Base-by-base conservation (phyloP, 2,797 vertebrate genomes). In the Gymnoscopelus braueri region DNA sequence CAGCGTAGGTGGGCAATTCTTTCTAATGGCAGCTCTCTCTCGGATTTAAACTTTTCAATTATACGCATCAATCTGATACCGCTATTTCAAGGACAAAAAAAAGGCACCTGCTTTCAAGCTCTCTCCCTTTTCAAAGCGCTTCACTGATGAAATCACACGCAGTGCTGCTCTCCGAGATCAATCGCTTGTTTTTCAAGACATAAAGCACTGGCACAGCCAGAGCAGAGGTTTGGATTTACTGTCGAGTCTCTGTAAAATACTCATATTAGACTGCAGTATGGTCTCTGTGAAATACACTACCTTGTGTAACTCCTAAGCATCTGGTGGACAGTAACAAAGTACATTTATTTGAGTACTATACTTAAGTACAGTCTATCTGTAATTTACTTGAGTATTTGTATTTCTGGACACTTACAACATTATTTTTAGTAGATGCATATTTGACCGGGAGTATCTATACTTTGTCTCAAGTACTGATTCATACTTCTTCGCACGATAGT, bases 131-230 rank as follows among this genome's bases (percentile, higher is more conserved):
- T 72, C 32, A 19, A 13, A 69, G 59, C 24, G 60, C 54, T 72
- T 76, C 35, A 51, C 51, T 72, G 72, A 75, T 84, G 68, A 83
- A 86, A 80, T 74, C 75, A 67, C 62, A 51, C 1, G 3, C 63
- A 63, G 19, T 66, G 67, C 7, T 50, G 63, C 65, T 78, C 75
- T 23, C 44, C 76, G 83, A 72, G 82, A 85, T 78, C 82, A 83
- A 82, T 83, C 15, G 44, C 76, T 83, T 88, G 77, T 85, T 87
- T 86, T 24, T 74, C 71, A 77, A 72, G 69, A 79, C 83, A 88
- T 87, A 89, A 90, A 89, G 81, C 63, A 87, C 71, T 14, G 48
- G 3, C 15, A 32, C 71, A 53, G 75, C 78, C 75, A 60, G 61
- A 57, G 67, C 70, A 72, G 11, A 76, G 79, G 63, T 52, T 67